Base-by-base conservation (phyloP, 2,888 invertebrate genomes). In the Pterobdella sp. region DNA sequence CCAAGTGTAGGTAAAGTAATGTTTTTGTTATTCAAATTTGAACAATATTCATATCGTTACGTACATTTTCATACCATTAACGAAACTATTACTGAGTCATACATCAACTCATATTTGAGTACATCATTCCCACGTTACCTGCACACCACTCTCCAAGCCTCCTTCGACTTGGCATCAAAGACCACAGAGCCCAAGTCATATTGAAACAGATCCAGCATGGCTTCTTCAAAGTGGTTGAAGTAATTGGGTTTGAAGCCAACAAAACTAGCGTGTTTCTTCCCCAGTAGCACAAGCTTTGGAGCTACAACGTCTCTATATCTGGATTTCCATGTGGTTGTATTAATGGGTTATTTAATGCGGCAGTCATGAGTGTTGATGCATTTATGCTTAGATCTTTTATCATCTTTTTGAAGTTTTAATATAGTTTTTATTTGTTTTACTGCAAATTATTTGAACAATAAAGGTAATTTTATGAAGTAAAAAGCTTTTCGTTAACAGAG, bases 161-260 rank as follows among this genome's bases (percentile, higher is more conserved):
- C 72, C 7, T 74, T 37, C 0, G 74, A 74, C 14, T 75, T 74
- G 0, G 71, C 74, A 1, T 74, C 77, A 74, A 78, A 71, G 35
- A 71, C 78, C 65, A 75, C 77, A 0, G 74, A 68, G n/a, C 77
- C 76, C 29, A 81, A 75, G 68, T 79, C 79, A 35, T 76, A 71
- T 3, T 74, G 65, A 78, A 79, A 79, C 14, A 79, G 76, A 35
- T 75, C 72, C 42, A 78, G 68, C 76, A 81, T 80, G 1, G 79
- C 78, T 32, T 77, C 77, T 3, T 77, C 77, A 68, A 80, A 81
- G 7, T 75, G 76, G 69, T 79, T 76, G 74, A 79, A 81, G 72
- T 79, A 79, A 22, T 77, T 77, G n/a, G 77, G 77, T 31, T 78
- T 76, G 74, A 81, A 81, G 22, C 80, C 81, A 10, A 68, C 74